Evolutionary conservation across 2,797 vertebrate species (phyloP), one percentile per base, ranked within the genome.

Genomic region (Girardinus metallicus): DNA sequence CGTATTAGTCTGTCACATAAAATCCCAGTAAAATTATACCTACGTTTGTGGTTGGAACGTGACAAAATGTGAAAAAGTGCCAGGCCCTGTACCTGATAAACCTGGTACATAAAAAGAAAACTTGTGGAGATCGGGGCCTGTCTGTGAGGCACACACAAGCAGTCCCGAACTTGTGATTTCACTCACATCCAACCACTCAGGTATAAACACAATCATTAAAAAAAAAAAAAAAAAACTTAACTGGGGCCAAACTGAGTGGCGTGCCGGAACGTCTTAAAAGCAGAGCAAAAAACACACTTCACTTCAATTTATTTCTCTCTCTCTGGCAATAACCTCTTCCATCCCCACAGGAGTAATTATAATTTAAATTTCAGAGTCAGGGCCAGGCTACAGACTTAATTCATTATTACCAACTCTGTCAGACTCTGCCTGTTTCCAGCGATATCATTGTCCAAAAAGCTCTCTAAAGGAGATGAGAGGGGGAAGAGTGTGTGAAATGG

Each of bases 341-440:
- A 93, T 94, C 95, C 95, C 93, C 95, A 96, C 94, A 95, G 91
- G 92, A 95, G 92, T 95, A 96, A 96, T 97, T 96, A 96, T 94
- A 96, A 96, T 97, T 95, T 95, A 91, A 97, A 97, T 95, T 95
- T 96, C 95, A 93, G 93, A 96, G 92, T 96, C 96, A 93, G 91
- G 94, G 93, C 89, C 79, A 91, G 93, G 93, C 95, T 94, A 92
- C 93, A 95, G 96, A 95, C 91, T 96, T 91, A 93, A 96, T 96
- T 96, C 95, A 96, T 94, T 92, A 95, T 91, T 90, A 95, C 94
- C 91, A 94, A 95, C 94, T 88, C 87, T 92, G 94, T 95, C 93
- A 94, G 94, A 74, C 85, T 94, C 92, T 91, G 91, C 91, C 92
- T 96, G 94, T 94, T 96, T 95, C 91, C 94, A 91, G 94, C 82